Base-by-base conservation (phyloP, 64 coral and sea anemone species). In the Pocillopora damicornis region DNA sequence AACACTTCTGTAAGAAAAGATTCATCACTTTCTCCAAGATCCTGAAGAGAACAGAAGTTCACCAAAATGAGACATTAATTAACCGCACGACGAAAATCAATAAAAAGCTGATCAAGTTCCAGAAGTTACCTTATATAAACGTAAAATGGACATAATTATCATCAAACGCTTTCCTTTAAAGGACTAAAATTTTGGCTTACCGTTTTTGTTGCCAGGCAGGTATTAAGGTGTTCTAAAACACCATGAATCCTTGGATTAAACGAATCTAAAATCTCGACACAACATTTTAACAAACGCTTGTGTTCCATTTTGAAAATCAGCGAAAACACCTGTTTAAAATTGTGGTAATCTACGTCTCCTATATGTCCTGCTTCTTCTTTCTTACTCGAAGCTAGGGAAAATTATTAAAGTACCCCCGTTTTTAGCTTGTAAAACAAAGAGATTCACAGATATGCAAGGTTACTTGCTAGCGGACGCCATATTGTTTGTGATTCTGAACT, bases 1-100 rank as follows among this genome's bases (percentile, higher is more conserved):
- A 98, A 98, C 58, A 98, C 95, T 78, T 98, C 95, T 83, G 90
- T 92, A 6, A 98, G 76, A 84, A 98, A 98, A 18, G 91, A n/a
- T 74, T 77, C 77, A 66, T 94, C 92, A 58, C 86, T 94, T 83
- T 98, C 89, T 73, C 89, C 89, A 72, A 96, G 37, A 13, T 72
- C 83, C 94, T 96, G 37, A 42, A 76, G 5, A 71, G 67, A 71
- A 25, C 22, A 71, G 67, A 71, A 71, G 16, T 67, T 72, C 22
- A 69, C 17, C 42, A 37, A 67, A 67, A 10, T 25, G 26, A 59
- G 34, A 26, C 58, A 80, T 13, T 5, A 35, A 64, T 26, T 12
- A 45, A 18, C 14, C 64, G 11, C 8, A 22, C 15, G 2, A 15
- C 51, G n/a, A 35, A 42, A 4, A 59, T 15, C 15, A 4, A 26